phyloP scores from a whole-genome alignment of 2,797 vertebrate genomes.

The Nyctibius grandis region DNA sequence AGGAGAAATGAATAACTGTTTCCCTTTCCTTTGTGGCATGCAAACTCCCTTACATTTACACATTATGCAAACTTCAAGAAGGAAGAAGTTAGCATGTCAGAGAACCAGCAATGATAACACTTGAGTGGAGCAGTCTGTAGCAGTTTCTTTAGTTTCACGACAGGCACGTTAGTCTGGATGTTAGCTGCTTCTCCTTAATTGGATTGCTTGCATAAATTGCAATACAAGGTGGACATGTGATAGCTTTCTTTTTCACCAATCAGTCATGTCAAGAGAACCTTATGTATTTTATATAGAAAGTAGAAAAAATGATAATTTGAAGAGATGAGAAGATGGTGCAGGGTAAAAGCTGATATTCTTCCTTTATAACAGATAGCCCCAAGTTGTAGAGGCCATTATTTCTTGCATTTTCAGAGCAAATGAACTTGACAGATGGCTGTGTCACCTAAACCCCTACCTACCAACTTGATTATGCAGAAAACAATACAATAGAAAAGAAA shows the following conservation, averaged over 20 bases:
- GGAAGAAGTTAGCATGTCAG: background rate
- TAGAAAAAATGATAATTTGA: slow-evolving; percentile 70
- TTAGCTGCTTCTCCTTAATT: slow-evolving; percentile 82
- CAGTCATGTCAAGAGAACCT: slow-evolving; percentile 59
- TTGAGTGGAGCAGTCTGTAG: slow-evolving; percentile 20
- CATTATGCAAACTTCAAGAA: slow-evolving; percentile 41
- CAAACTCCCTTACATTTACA: background rate
- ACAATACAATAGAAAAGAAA: slow-evolving; percentile 99
- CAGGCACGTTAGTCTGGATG: slow-evolving; percentile 66
- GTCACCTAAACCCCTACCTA: slow-evolving; percentile 99
- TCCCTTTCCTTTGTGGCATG: background rate
- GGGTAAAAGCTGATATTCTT: slow-evolving; percentile 78
- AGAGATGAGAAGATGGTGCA: slow-evolving; percentile 69
- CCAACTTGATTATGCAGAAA: slow-evolving; percentile 99
- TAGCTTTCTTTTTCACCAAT: slow-evolving; percentile 53
- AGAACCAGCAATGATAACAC: background rate
- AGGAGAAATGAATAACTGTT: background rate
- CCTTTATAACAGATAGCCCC: slow-evolving; percentile 93
- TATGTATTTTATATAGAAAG: slow-evolving; percentile 61
- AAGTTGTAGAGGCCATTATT: slow-evolving; percentile 92
- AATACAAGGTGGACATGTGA: slow-evolving; percentile 78
- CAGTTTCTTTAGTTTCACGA: slow-evolving; percentile 47
- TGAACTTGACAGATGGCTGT: slow-evolving; percentile 99
- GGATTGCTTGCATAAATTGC: slow-evolving; percentile 86
- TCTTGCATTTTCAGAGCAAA: slow-evolving; percentile 98